These are phyloP conservation scores for Porites divaricata DNA, from an alignment of 92 coral and sea anemone genomes.

Conservation along the genomic window DNA sequence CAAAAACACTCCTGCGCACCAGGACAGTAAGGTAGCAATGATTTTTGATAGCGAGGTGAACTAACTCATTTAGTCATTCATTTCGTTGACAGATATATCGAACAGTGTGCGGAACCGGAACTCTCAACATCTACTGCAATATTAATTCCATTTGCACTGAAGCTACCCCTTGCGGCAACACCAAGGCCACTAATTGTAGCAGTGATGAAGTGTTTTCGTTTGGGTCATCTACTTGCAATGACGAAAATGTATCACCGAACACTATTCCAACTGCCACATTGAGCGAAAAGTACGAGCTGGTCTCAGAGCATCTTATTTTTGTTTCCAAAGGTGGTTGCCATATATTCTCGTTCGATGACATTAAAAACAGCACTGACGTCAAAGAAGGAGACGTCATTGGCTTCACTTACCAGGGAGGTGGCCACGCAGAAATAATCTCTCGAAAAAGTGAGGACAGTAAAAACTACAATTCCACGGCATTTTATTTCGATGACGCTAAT, in stretches of 20 bases:
- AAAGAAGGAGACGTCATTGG: conserved; percentile 77
- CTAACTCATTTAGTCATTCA: neutral
- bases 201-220: conserved; percentile 57
- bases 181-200: conserved; percentile 53
- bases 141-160: conserved; percentile 50
- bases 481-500: conserved; percentile 12
- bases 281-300: conserved; percentile 57
- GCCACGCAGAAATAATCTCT: conserved; percentile 61
- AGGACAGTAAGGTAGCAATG: too few relatives aligned
- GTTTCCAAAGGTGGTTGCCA: conserved; percentile 68
- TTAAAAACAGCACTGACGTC: conserved; percentile 51
- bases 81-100: conserved; percentile 68
- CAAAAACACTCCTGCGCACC: too few relatives aligned
- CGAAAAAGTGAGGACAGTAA: conserved; percentile 3
- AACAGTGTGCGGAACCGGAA: conserved; percentile 82
- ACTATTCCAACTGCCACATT: conserved; percentile 18
- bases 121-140: conserved; percentile 46
- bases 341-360: conserved; percentile 45
- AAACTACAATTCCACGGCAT: conserved; percentile 20
- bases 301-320: conserved; percentile 54
- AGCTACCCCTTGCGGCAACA: conserved; percentile 39
- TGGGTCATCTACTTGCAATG: conserved; percentile 60
- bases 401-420: conserved; percentile 60
- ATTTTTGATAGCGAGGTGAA: neutral
- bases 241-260: conserved; percentile 25